Evolutionary conservation across 1,140 invertebrate species (phyloP), one percentile per base, ranked within the genome.

Genomic region (Neodiprion pinetum): DNA sequence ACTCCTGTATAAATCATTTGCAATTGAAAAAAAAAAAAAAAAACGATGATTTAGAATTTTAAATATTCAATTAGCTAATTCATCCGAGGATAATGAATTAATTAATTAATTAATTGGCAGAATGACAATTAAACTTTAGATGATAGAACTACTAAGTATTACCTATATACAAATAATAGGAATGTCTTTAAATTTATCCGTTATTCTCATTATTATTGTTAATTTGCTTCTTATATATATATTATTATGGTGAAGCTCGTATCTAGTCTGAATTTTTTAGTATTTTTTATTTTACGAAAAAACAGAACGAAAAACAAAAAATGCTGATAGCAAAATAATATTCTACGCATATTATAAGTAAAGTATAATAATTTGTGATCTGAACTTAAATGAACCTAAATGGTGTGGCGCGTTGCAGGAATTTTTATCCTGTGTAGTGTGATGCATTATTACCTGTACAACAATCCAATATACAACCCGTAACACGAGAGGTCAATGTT

Each of bases 401-500:
- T 71, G 78, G 80, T 77, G 78, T 79, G 80, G 80, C 76, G 80
- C 83, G 78, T 83, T 81, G 81, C 80, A 85, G 81, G 78, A 79
- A 75, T 83, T 84, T 84, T 84, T 82, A 84, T 83, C 81, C 85
- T 84, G 84, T 84, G 84, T 82, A 87, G 81, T 79, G 80, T 77
- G 77, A 83, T 81, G 80, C 85, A 86, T 87, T 87, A 83, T 82
- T 40, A 40, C 28, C 83, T 87, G 85, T 84, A 80, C 83, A 84
- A 84, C 84, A 84, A 86, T 87, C 85, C 83, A 84, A 84, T 86
- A 87, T 87, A 85, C 83, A 87, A 87, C 84, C 85, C 83, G 85
- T 88, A 88, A 86, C 87, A 87, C 85, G 85, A 86, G 28, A 40
- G 86, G 83, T 88, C 86, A 88, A 87, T 89, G 86, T 88, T 88